phyloP scores from a whole-genome alignment of 53 echinoderm and acorn worm species.

The Glandiceps talaboti region DNA sequence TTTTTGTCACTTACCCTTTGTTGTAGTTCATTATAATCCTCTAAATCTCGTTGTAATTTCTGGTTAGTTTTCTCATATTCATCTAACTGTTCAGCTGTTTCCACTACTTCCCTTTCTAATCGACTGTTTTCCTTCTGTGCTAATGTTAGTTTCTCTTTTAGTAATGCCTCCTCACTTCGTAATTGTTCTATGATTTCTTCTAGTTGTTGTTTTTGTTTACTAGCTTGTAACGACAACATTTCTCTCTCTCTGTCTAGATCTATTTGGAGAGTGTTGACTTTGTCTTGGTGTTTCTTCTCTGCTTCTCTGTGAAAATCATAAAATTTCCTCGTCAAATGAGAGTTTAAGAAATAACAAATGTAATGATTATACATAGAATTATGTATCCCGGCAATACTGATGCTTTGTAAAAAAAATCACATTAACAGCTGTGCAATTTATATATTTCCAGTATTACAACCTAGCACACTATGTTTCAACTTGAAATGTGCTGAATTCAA shows the following conservation, averaged over 20 bases:
- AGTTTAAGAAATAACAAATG: too few species aligned
- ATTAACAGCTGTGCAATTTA: too few species aligned
- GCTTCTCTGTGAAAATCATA: conserved; percentile 42
- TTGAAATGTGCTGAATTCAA: too few species aligned
- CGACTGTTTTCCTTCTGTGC: conserved; percentile 59
- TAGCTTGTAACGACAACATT: conserved; percentile 63
- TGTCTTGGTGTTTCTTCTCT: conserved; percentile 70
- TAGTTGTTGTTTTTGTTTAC: conserved; percentile 51
- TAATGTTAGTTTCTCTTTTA: conserved; percentile 27
- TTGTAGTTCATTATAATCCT: conserved; percentile 87
- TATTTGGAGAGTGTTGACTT: conserved; percentile 43
- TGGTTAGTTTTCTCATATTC: conserved; percentile 76
- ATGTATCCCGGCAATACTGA: too few species aligned
- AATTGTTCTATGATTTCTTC: conserved; percentile 67
- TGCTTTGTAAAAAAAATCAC: too few species aligned
- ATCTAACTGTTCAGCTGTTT: conserved; percentile 62
- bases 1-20: conserved; percentile 68
- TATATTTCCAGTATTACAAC: too few species aligned
- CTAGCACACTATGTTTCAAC: too few species aligned
- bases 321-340: too few species aligned
- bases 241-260: conserved; percentile 77
- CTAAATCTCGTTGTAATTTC: conserved; percentile 85
- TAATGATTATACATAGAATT: too few species aligned
- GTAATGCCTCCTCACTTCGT: conserved; percentile 38
- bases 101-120: conserved; percentile 57